Conservation (phyloP, 2,797 vertebrate species). For the Cryptoprocta ferox region DNA sequence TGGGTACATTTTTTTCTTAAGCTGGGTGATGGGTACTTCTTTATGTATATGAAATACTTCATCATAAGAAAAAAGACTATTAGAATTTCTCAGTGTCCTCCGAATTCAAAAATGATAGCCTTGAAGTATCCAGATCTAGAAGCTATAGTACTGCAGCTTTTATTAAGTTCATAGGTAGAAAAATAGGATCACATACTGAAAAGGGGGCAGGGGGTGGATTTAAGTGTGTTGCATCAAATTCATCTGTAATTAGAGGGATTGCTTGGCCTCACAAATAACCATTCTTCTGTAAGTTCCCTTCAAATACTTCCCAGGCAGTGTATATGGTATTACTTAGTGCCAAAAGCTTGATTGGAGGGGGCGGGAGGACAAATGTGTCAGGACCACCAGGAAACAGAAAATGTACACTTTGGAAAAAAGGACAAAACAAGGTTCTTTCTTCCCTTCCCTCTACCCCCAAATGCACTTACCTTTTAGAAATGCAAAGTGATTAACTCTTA, state of each 20-base stretch:
- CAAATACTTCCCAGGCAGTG: neutral
- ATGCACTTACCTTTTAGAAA: neutral
- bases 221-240: neutral
- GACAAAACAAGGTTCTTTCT: neutral
- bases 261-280: neutral
- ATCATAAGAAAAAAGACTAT: neutral
- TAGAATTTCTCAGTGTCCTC: constrained; percentile 16
- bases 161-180: neutral
- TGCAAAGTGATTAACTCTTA: neutral
- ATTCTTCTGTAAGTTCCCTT: neutral
- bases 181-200: neutral
- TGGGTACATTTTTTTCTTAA: neutral
- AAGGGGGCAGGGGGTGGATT: neutral
- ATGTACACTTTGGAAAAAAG: neutral
- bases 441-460: neutral
- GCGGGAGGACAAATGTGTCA: neutral
- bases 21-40: neutral
- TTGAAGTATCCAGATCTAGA: neutral
- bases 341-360: neutral
- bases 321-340: neutral
- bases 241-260: neutral
- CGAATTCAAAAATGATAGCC: neutral
- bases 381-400: neutral
- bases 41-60: constrained; percentile 23
- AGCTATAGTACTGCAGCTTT: neutral